Conservation (phyloP, 2,888 invertebrate genomes). For the Papilio protenor region DNA sequence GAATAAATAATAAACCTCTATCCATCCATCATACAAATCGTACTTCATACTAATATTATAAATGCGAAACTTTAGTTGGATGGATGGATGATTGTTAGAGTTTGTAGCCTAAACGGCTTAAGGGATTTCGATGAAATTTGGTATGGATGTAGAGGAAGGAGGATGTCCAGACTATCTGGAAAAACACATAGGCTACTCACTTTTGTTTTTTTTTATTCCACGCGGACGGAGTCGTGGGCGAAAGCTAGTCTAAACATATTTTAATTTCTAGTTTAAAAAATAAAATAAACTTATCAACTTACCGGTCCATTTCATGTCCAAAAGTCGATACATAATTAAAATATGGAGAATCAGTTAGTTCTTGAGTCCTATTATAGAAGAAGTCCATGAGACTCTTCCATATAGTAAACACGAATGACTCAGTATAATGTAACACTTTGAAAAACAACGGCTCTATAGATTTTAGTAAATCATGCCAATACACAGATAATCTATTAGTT, state of each 20-base stretch:
- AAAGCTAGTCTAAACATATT: not conserved
- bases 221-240: no score
- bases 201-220: no score
- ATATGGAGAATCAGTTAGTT: slow-evolving; percentile 91
- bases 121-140: no score
- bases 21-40: no score
- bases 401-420: slow-evolving; percentile 89
- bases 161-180: no score
- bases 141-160: no score
- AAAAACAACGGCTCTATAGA: slow-evolving; percentile 92
- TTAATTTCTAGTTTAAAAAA: not conserved
- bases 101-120: no score
- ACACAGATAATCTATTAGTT: slow-evolving; percentile 85
- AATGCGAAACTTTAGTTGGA: no score
- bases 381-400: slow-evolving; percentile 91
- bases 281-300: slow-evolving; percentile 48
- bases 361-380: slow-evolving; percentile 90
- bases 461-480: slow-evolving; percentile 89
- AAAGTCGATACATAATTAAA: slow-evolving; percentile 92
- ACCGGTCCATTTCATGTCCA: slow-evolving; percentile 90
- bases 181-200: no score
- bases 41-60: no score
- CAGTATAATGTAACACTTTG: slow-evolving; percentile 89
- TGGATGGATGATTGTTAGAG: no score
- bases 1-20: no score